Percentiles rank a stretch among this genome's conserved stretches.
These are phyloP conservation scores for Pimpla rufipes DNA, from an alignment of 2,888 invertebrate species.

Conservation along the genomic window DNA sequence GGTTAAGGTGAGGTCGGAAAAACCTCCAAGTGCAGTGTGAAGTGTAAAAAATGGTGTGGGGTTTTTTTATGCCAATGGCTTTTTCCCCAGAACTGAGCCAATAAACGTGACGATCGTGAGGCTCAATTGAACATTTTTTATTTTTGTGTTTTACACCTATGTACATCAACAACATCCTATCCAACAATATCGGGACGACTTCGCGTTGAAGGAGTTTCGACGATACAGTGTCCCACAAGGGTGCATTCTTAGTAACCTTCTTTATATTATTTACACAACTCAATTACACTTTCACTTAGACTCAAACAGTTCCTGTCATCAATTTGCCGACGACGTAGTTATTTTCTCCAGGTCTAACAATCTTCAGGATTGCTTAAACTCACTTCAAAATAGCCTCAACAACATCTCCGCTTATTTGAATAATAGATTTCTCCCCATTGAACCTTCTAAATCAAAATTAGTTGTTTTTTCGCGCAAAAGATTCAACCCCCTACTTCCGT, in stretches of 20 bases:
- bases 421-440: constrained; percentile 25
- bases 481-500: constrained; percentile 3
- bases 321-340: constrained; percentile 55
- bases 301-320: constrained; percentile 7
- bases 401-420: constrained; percentile 20
- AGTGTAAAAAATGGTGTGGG: too few relatives aligned
- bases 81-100: too few relatives aligned
- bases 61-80: too few relatives aligned
- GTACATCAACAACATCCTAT: too few relatives aligned
- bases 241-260: constrained; percentile 35
- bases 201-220: too few relatives aligned
- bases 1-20: too few relatives aligned
- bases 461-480: constrained; percentile 27
- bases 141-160: too few relatives aligned
- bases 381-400: constrained; percentile 15
- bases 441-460: constrained; percentile 42
- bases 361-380: not conserved
- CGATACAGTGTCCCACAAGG: constrained; percentile 57
- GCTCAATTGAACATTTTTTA: too few relatives aligned
- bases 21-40: too few relatives aligned
- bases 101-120: too few relatives aligned
- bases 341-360: constrained; percentile 1
- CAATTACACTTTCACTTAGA: not conserved
- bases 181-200: too few relatives aligned
- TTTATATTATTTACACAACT: constrained; percentile 54